Evolutionary conservation across 1,140 invertebrate genomes (phyloP).

Genomic region (Akabosia matsudoensis): DNA sequence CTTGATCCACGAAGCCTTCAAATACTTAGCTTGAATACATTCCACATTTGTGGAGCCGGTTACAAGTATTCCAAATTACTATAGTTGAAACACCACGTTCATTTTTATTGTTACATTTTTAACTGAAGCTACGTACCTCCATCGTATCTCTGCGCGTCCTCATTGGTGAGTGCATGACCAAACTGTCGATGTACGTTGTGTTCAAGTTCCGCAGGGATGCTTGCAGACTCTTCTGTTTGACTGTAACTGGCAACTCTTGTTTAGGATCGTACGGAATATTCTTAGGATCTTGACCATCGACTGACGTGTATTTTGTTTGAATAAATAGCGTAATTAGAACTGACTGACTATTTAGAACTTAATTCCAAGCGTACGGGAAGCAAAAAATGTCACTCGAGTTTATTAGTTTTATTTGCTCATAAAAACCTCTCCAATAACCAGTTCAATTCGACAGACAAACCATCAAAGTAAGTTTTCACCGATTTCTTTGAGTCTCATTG

Average conservation of each 20-base stretch:
- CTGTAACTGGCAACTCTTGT: constrained; percentile 27
- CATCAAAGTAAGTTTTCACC: too few relatives aligned
- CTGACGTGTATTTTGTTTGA: constrained; percentile 45
- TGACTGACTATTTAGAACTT: too few relatives aligned
- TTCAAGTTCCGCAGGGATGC: constrained; percentile 32
- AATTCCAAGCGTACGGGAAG: too few relatives aligned
- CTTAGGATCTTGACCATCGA: constrained; percentile 43
- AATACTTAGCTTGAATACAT: constrained; percentile 39
- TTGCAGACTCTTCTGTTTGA: constrained; percentile 30
- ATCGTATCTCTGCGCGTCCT: constrained; percentile 37
- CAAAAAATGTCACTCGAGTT: too few relatives aligned
- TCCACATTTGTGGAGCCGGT: too few relatives aligned
- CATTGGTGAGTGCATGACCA: constrained; percentile 42
- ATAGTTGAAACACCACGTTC: too few relatives aligned
- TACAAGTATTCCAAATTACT: too few relatives aligned
- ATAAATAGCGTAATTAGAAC: too few relatives aligned
- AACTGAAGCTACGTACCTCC: not conserved
- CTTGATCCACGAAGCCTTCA: constrained; percentile 36
- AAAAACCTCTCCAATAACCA: too few relatives aligned
- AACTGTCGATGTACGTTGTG: constrained; percentile 42
- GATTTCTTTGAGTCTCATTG: too few relatives aligned
- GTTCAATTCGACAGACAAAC: too few relatives aligned
- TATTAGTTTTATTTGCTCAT: too few relatives aligned
- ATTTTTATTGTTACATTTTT: not conserved
- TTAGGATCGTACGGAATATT: constrained; percentile 40